Evolutionary conservation across 2,113 vertebrate species (phyloP).

Genomic region (Chunga burmeisteri): DNA sequence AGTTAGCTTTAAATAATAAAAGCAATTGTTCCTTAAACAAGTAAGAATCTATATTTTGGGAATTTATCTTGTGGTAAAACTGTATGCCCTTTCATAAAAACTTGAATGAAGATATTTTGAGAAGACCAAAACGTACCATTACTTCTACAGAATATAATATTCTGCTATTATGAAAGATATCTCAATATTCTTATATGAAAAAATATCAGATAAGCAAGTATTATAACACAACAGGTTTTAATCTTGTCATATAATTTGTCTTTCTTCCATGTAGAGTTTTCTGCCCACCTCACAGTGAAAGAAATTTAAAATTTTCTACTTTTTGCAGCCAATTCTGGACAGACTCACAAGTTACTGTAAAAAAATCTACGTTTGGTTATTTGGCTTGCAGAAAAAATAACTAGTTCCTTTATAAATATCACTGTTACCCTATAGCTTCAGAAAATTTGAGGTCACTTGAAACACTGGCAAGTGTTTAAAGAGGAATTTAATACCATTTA

Average conservation of each 20-base stretch:
- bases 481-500: not conserved
- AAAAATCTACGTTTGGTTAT: not conserved
- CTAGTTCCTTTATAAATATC: not conserved
- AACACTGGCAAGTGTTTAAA: not conserved
- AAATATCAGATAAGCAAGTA: not conserved
- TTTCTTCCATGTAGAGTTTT: not conserved
- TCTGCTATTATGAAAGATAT: not conserved
- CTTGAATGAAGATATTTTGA: not conserved
- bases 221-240: not conserved
- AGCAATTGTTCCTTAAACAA: not conserved
- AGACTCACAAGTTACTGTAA: not conserved
- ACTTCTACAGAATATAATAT: not conserved
- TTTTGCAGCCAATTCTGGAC: not conserved
- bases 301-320: not conserved
- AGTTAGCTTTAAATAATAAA: not conserved
- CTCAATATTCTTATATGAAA: not conserved
- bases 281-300: not conserved
- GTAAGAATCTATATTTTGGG: not conserved
- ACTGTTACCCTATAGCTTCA: not conserved
- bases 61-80: not conserved
- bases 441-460: not conserved
- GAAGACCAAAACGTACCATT: not conserved
- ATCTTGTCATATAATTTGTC: not conserved
- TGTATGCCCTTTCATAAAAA: not conserved
- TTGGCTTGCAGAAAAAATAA: not conserved